A percentile compares a stretch with the other conserved stretches of the same genome.
Evolutionary conservation across 2,797 vertebrate genomes (phyloP).

Genomic region (Gallinago stenura): DNA sequence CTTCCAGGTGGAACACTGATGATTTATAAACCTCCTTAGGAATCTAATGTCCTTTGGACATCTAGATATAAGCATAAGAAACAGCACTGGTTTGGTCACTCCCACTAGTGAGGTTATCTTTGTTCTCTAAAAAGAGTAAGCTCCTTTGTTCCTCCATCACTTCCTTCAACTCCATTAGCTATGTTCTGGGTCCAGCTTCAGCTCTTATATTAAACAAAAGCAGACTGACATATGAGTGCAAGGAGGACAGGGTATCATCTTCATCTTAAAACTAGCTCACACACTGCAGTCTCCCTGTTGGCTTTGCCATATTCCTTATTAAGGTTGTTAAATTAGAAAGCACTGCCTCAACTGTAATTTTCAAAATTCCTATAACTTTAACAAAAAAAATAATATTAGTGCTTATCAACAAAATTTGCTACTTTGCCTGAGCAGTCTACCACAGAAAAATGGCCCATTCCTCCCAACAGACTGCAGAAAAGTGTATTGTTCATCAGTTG

Average conservation of each 20-base stretch:
- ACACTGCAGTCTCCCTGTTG: neutral
- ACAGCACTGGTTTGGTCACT: neutral
- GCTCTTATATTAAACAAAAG: neutral
- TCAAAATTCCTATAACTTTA: neutral
- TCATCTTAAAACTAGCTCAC: neutral
- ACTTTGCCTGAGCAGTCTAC: neutral
- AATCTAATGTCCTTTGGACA: neutral
- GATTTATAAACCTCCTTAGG: neutral
- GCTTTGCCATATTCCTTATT: neutral
- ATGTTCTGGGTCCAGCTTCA: neutral
- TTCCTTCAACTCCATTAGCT: neutral
- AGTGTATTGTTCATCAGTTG: neutral
- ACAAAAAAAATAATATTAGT: neutral
- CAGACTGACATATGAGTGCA: neutral
- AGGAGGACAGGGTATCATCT: neutral
- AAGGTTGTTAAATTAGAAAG: neutral
- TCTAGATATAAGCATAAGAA: neutral
- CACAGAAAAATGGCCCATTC: neutral
- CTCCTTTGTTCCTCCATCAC: neutral
- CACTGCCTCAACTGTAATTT: neutral
- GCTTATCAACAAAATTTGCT: neutral
- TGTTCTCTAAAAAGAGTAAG: rapidly evolving
- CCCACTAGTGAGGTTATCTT: neutral
- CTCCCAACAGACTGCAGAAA: neutral
- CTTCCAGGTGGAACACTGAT: neutral